Evolutionary conservation across 1,140 invertebrate species (phyloP).

Genomic region (Ooceraea biroi): DNA sequence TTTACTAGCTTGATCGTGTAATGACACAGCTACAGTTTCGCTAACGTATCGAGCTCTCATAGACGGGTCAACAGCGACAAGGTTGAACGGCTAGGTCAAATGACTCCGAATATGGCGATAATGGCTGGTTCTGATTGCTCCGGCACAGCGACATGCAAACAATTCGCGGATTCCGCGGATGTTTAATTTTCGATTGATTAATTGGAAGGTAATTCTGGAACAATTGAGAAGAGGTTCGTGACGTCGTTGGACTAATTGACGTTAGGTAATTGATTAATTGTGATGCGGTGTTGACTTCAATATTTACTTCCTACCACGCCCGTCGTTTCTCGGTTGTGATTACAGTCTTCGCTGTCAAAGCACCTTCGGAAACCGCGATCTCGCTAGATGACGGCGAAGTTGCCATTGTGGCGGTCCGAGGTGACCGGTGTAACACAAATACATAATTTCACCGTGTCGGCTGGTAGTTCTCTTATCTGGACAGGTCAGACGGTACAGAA

Average conservation of each 20-base stretch:
- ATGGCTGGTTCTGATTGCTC: slow-evolving; percentile 2
- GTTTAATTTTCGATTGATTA: slow-evolving; percentile 36
- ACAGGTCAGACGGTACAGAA: slow-evolving; percentile 18
- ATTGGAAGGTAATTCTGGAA: background rate
- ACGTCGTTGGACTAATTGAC: background rate
- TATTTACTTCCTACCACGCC: background rate
- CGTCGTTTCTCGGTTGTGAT: background rate
- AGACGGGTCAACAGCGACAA: slow-evolving; percentile 23
- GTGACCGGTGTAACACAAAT: slow-evolving; percentile 26
- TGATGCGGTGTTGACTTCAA: background rate
- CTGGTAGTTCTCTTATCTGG: slow-evolving; percentile 39
- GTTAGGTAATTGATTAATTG: slow-evolving; percentile 17
- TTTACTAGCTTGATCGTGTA: background rate
- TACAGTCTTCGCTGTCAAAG: slow-evolving; percentile 13
- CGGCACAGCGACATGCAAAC: background rate
- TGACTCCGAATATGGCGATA: background rate
- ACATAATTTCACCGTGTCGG: slow-evolving; percentile 43
- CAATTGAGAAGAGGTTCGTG: background rate
- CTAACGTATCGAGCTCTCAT: background rate
- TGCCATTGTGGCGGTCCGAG: slow-evolving; percentile 25
- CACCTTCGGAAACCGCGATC: slow-evolving; percentile 13
- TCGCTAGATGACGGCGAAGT: slow-evolving; percentile 11
- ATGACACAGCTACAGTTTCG: background rate
- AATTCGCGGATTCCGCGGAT: background rate
- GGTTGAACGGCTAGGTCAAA: background rate